These are phyloP conservation scores for Petromus typicus DNA, from an alignment of 2,113 vertebrate species.

Conservation along the genomic window DNA sequence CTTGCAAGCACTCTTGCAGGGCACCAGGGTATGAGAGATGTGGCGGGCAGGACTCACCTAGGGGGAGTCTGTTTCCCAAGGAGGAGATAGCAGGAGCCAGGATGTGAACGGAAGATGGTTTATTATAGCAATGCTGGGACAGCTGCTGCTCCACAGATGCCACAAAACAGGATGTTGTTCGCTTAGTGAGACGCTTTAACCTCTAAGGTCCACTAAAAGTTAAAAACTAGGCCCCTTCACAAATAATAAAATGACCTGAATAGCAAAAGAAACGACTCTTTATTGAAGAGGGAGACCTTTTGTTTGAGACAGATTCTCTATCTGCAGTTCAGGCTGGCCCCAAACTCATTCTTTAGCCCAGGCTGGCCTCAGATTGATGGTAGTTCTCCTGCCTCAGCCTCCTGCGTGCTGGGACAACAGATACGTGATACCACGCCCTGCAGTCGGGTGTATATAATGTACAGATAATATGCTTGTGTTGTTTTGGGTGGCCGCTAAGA, in stretches of 20 bases:
- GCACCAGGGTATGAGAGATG: fast-evolving
- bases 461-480: neutral
- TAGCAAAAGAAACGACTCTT: neutral
- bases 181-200: neutral
- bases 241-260: neutral
- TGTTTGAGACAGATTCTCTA: neutral
- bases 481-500: neutral
- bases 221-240: neutral
- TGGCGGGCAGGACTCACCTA: neutral
- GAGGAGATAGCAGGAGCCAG: neutral
- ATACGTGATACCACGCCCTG: neutral
- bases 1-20: fast-evolving
- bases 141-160: neutral
- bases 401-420: neutral
- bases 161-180: neutral
- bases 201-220: neutral
- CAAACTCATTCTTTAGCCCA: neutral
- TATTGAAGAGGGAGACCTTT: neutral
- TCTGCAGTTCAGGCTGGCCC: neutral
- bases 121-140: neutral
- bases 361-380: neutral
- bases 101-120: neutral
- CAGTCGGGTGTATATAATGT: neutral
- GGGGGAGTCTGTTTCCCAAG: neutral
- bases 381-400: neutral